Base-by-base conservation (phyloP, 2,113 vertebrate genomes). In the Numenius arquata region DNA sequence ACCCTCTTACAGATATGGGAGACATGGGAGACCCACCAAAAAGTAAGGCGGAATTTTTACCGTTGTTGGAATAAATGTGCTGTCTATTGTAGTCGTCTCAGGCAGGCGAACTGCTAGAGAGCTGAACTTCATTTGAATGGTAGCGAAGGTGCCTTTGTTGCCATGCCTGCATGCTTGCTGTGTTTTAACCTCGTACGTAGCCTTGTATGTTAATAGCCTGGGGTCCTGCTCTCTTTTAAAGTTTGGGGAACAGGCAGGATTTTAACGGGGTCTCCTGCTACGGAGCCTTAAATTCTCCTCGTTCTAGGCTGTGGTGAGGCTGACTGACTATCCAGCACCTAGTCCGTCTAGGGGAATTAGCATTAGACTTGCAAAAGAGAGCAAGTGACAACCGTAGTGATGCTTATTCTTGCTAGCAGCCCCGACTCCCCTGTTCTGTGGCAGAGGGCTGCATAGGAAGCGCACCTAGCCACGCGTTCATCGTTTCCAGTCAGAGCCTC, bases 11-110 rank as follows among this genome's bases (percentile, higher is more conserved):
- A 98, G 99, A 99, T 98, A 99, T 99, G 99, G 99, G 99, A 98
- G 99, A 99, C 98, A 99, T 99, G 99, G 99, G 99, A 98, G 99
- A 99, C 96, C 99, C 99, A 97, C 99, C 99, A 98, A 99, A 99
- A 99, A 99, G 99, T 99, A 99, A 99, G 99, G 98, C 96, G 86
- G 96, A 95, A 92, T 65, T 97, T 94, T 66, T 97, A 86, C 97
- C 95, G 62, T 97, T 97, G 79, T 93, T 95, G 97, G 96, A 96
- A 96, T 96, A 96, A 96, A 91, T 97, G 96, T 97, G 58, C 94
- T 97, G 86, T 97, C 82, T 97, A 71, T 95, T 89, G 95, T 96
- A 93, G 89, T 91, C 76, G 92, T 93, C 85, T 95, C 76, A 90
- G 88, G 65, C 95, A 96, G 79, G 93, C 48, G 76, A 96, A 67